A percentile compares a stretch with the other conserved stretches of the same genome.
These are phyloP conservation scores for Poecilobothrus nobilitatus DNA, from an alignment of 2,888 invertebrate species.

Conservation along the genomic window DNA sequence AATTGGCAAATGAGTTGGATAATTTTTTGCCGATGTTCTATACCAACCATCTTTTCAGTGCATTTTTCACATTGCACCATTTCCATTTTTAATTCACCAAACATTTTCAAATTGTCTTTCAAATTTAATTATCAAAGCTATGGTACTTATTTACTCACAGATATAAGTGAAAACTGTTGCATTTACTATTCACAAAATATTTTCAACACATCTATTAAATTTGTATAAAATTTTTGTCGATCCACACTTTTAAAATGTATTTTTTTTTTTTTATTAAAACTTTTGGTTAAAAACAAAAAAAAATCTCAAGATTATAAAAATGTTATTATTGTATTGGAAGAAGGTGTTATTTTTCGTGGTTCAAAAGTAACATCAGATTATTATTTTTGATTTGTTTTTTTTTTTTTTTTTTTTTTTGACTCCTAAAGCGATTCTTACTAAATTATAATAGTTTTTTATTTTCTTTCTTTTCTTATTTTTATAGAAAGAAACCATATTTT, in stretches of 20 bases:
- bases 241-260: background rate
- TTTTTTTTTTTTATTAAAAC: background rate
- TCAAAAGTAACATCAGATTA: constrained; percentile 3
- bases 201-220: no score
- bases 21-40: no score
- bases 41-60: no score
- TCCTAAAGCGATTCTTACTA: background rate
- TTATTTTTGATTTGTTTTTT: no score
- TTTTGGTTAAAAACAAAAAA: background rate
- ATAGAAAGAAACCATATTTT: background rate
- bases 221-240: background rate
- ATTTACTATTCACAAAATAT: no score
- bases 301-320: background rate
- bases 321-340: background rate
- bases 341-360: constrained; percentile 6
- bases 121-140: no score
- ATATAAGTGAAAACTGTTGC: no score
- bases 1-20: no score
- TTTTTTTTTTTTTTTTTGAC: background rate
- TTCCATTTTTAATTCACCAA: no score
- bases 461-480: background rate
- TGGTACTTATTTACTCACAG: no score
- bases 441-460: background rate
- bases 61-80: no score
- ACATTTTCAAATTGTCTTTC: no score